Percentiles rank a stretch among this genome's conserved stretches.
Evolutionary conservation across 2,888 invertebrate genomes (phyloP).

Genomic region (Drosophila atroscutellata): DNA sequence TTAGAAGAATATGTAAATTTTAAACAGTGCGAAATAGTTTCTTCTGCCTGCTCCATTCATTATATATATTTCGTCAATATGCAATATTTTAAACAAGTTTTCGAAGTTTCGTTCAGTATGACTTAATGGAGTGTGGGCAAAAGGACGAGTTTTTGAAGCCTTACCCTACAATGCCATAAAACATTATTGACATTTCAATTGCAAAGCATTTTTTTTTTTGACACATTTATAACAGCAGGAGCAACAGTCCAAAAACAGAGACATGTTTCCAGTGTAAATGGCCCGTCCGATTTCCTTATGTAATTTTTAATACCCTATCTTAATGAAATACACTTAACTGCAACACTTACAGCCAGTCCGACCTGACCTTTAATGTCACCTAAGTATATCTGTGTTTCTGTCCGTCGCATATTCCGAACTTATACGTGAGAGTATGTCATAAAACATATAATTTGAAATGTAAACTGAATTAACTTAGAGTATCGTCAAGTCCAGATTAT

Average conservation of each 20-base stretch:
- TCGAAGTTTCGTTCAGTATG: slow-evolving; percentile 22
- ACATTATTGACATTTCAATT: slow-evolving; percentile 81
- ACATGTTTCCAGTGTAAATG: not conserved
- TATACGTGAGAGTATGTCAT: no score
- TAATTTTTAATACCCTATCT: slow-evolving; percentile 2
- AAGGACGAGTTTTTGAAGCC: slow-evolving; percentile 47
- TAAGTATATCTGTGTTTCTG: not conserved
- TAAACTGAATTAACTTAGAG: not conserved
- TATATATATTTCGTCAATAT: not conserved
- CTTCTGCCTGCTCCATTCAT: not conserved
- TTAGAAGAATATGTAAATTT: not conserved
- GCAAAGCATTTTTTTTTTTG: slow-evolving; percentile 56
- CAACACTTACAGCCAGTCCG: no score
- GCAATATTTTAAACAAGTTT: not conserved
- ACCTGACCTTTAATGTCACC: not conserved
- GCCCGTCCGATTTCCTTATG: slow-evolving; percentile 8
- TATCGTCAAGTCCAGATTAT: not conserved
- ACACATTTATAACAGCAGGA: slow-evolving; percentile 11
- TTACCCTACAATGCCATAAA: slow-evolving; percentile 63
- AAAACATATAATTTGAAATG: not conserved
- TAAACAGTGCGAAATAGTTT: not conserved
- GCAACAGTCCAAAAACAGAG: not conserved
- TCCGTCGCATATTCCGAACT: not conserved
- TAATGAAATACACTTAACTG: not conserved
- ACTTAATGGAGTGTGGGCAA: not conserved